Percentiles rank a stretch among this genome's conserved stretches.
phyloP scores from a whole-genome alignment of 2,113 vertebrate genomes.

The Trichomycterus rosablanca region DNA sequence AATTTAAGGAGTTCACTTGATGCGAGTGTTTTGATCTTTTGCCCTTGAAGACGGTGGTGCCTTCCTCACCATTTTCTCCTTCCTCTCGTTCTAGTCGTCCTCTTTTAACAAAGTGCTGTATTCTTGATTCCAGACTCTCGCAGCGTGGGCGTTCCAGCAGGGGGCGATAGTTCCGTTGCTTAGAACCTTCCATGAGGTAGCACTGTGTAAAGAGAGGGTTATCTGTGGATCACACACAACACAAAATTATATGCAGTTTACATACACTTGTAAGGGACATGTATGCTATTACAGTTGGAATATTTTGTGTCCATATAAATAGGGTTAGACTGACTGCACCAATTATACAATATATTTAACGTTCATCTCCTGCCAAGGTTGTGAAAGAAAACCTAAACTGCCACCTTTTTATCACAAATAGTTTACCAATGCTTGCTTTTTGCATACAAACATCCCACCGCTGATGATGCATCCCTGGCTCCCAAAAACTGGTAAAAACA shows the following conservation, averaged over 20 bases:
- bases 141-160: conserved; percentile 82
- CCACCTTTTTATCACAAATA: no score
- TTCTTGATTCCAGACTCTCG: conserved; percentile 84
- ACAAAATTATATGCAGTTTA: not conserved
- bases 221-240: conserved; percentile 40
- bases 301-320: no score
- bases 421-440: no score
- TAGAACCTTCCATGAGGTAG: conserved; percentile 79
- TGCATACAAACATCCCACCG: no score
- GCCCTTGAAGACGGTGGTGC: conserved; percentile 40
- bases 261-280: not conserved
- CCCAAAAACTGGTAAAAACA: no score
- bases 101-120: conserved; percentile 80
- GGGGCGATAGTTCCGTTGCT: conserved; percentile 76
- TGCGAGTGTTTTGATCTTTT: conserved; percentile 53
- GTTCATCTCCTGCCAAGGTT: no score
- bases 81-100: conserved; percentile 75
- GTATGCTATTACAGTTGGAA: no score
- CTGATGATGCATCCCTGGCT: no score
- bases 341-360: no score
- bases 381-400: no score
- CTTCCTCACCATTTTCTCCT: conserved; percentile 57
- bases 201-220: conserved; percentile 48
- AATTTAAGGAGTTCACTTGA: conserved; percentile 24
- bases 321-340: no score